Evolutionary conservation across 2,797 vertebrate genomes (phyloP).

Genomic region (Nyctibius grandis): DNA sequence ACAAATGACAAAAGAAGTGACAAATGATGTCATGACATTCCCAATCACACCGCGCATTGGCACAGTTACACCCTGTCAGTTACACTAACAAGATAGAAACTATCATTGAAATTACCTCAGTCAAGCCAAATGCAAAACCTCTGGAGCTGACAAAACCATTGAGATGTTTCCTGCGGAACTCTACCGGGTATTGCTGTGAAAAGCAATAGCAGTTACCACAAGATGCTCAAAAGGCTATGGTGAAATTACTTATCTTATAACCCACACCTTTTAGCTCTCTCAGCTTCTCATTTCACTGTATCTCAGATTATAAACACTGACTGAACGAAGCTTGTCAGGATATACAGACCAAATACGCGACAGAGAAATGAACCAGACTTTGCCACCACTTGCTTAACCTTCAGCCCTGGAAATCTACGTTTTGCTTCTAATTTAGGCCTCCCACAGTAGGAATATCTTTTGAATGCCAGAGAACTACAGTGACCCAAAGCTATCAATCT

Average conservation of each 20-base stretch:
- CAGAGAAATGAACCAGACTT: background rate
- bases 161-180: background rate
- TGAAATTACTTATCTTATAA: background rate
- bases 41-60: background rate
- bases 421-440: background rate
- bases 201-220: background rate
- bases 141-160: background rate
- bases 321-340: background rate
- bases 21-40: accelerated
- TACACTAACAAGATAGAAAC: background rate
- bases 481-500: background rate
- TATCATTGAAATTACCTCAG: accelerated
- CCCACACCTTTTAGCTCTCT: background rate
- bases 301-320: background rate
- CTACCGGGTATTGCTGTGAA: background rate
- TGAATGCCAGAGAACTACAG: background rate
- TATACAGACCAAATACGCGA: background rate
- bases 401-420: background rate
- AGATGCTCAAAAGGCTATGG: background rate
- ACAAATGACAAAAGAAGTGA: background rate
- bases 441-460: background rate
- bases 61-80: background rate
- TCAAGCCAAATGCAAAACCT: background rate
- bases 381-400: background rate
- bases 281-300: background rate